Base-by-base conservation (phyloP, 2,113 vertebrate species). In the Planiliza haematocheilus region DNA sequence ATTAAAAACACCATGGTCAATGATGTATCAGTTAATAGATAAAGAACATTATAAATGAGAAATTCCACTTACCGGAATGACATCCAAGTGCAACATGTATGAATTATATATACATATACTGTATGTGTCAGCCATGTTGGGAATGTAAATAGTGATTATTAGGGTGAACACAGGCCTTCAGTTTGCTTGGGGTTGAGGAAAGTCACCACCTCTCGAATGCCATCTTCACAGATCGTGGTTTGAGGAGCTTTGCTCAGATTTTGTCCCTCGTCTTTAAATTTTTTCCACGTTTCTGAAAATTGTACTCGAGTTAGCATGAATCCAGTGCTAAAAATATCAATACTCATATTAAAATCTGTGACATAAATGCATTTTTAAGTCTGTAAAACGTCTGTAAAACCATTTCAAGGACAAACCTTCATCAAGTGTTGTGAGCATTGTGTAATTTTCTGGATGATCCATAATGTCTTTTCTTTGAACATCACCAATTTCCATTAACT, bases 391-490 rank as follows among this genome's bases (percentile, higher is more conserved):
- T 8, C 17, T n/a, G 16, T 21, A 16, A 24, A 30, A 14, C 10
- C 7, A 50, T 14, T 56, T 12, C 5, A 10, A 57, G 36, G 30
- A 69, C 84, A 49, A 56, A 93, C 93, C 93, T 89, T 94, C 92
- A 74, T 90, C 81, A 0, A 94, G 79, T 24, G 90, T 92, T 16
- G 94, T 91, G 0, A 94, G 86, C 55, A 94, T 83, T 1, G 91
- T 86, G 77, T 92, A 94, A 70, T 93, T 93, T 83, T 93, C 93
- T 10, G 93, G 93, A 81, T 93, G 88, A 67, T 93, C 92, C 51
- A 81, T 55, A 8, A 94, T 88, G 42, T 92, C 87, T 83, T 91
- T 93, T 61, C 88, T 92, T 53, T 92, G 82, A 80, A 92, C 75
- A 13, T 93, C 89, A 9, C 86, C 90, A 13, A 91, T 93, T 52